phyloP scores from a whole-genome alignment of 2,113 vertebrate genomes.

The Daphoenositta chrysoptera region DNA sequence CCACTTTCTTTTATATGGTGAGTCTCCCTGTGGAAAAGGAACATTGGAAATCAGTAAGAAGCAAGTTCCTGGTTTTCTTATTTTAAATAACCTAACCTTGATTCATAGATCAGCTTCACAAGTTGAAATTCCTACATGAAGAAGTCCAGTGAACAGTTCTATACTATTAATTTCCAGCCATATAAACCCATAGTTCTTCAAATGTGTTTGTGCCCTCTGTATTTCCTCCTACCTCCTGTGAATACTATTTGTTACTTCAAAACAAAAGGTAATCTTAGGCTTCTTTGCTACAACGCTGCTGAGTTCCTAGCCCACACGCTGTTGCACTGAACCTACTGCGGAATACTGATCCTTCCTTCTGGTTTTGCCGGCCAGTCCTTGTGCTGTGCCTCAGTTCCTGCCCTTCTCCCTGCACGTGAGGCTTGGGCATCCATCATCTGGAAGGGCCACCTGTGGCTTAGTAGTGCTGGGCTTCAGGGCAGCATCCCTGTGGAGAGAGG shows the following conservation, averaged over 20 bases:
- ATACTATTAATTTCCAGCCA: not conserved
- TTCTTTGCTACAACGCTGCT: not conserved
- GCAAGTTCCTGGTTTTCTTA: not conserved
- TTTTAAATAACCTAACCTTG: not conserved
- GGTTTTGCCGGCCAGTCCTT: not conserved
- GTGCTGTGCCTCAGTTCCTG: not conserved
- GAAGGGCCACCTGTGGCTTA: not conserved
- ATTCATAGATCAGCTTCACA: not conserved
- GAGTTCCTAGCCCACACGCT: not conserved
- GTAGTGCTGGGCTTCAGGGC: not conserved
- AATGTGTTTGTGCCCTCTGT: slow-evolving; percentile 19
- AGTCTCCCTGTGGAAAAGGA: not conserved
- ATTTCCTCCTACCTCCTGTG: not conserved
- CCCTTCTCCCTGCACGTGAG: not conserved
- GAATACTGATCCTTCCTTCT: not conserved
- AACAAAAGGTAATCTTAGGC: not conserved
- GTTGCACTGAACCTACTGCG: not conserved
- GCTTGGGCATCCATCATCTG: not conserved
- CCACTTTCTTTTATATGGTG: not conserved
- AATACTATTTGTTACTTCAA: slow-evolving; percentile 16
- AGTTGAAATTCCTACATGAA: not conserved
- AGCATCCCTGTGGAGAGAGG: not conserved
- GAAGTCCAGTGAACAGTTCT: not conserved
- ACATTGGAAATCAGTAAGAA: not conserved
- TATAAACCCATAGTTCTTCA: slow-evolving; percentile 19